Evolutionary conservation across 2,113 vertebrate species (phyloP), one percentile per base, ranked within the genome.

Genomic region (Actinemys pallida): DNA sequence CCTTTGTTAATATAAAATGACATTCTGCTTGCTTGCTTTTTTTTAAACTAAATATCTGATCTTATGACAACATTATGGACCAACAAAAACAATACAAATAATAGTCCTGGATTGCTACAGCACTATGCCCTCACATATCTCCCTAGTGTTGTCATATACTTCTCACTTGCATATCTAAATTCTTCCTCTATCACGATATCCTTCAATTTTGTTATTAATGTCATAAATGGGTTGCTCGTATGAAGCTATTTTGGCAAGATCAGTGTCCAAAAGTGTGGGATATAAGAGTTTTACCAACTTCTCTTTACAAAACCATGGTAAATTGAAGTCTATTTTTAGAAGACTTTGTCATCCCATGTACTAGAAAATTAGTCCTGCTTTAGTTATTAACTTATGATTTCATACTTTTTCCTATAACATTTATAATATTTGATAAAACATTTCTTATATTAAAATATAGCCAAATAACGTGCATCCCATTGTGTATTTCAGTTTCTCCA

Each of bases 1-100:
- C 62, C 22, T 88, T 94, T 94, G 87, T 47, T 59, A 83, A 91
- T 95, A 75, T 2, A 54, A 93, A 93, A 95, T 42, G 82, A 42
- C 54, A 89, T 94, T 9, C 56, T 88, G 52, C 42, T 88, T 75
- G 6, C 6, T 91, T 88, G 54, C 19, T 84, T 95, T 16, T 94
- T 19, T 72, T 92, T 84, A 20, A 25, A 53, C 82, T 53, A 49
- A 27, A 42, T 35, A 11, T 57, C 56, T 89, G 59, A 80, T 84
- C 81, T 19, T 24, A 10, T 19, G 81, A 39, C 1, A 6, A n/a
- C 20, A 82, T 10, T 69, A 69, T n/a, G 65, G 65, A n/a, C 62
- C 62, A 65, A 62, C 29, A 62, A 65, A 65, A 62, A 35, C 27
- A 59, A 69, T 69, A 69, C 9, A 65, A 72, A 22, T n/a, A 72